Base-by-base conservation (phyloP, 2,888 invertebrate species). In the Epirrhoe alternata region DNA sequence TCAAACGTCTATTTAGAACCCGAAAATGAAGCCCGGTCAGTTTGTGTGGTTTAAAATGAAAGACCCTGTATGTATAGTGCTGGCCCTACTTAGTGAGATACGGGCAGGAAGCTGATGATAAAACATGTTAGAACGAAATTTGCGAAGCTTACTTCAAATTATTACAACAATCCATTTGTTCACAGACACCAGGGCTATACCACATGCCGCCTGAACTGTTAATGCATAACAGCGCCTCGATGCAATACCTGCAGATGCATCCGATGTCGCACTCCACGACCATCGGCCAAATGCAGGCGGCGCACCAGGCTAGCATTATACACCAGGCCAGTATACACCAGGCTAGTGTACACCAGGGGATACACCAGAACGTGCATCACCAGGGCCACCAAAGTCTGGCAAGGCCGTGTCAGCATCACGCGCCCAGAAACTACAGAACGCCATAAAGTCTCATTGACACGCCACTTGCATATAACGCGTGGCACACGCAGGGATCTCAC, bases 181-280 rank as follows among this genome's bases (percentile, higher is more conserved):
- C 52, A 24, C 87, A 92, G 91, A 87, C 86, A 72, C 90, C 92
- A 73, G 86, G 92, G 72, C 84, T 92, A 79, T 92, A 92, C 86
- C 90, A 90, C 85, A 92, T 91, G 92, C 93, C 93, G 85, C 93
- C 93, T 35, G 92, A 92, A 81, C 80, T 92, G 82, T 74, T 90
- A 89, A 78, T 91, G 78, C 92, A 91, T 83, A 81, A 79, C 83
- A 90, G 91, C 82, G 80, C 89, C 51, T 90, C 91, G 55, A 81
- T 89, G 88, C 92, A 90, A 76, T 91, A 88, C 76, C 83, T 90
- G 71, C 90, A 88, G 75, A 80, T 87, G 86, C 91, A 88, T 69
- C 86, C 85, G 68, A 79, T 85, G 79, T 77, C 75, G 52, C 80
- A 77, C 66, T 75, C 77, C 63, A 76, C 72, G 47, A 75, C 71